Evolutionary conservation across 35 echinoderm and acorn worm species (phyloP), one percentile per base, ranked within the genome.

Genomic region (Chiridota heheva): DNA sequence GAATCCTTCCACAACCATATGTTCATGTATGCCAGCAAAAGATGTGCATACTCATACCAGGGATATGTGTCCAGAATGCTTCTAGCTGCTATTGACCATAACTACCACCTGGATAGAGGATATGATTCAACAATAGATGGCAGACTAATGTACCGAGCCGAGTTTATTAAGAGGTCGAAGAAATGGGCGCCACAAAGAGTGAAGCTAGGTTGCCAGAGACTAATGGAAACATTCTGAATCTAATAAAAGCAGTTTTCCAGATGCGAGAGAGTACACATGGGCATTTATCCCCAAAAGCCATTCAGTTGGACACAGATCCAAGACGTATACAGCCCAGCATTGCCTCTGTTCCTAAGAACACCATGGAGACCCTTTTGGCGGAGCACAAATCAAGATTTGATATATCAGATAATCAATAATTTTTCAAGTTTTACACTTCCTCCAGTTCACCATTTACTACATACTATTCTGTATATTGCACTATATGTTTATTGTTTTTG

Each of bases 41-140:
- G 66, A 15, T 71, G 13, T 36, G 7, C 44, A 30, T 83, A 16
- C 13, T 32, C 8, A 0, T 72, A 20, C 17, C 8, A 17, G 3
- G 65, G 81, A 0, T 71, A 83, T 41, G 30, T 16, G 1, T 56
- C 66, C 7, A 38, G 36, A 24, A 57, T 36, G 5, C 5, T 57
- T 5, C 5, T 83, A 47, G 81, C 81, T 7, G 66, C 49, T 7
- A 53, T 83, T 6, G 81, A 83, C 42, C 45, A 40, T 33, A 83
- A 83, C 20, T 33, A 57, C 25, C 81, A 83, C 30, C 15, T 38
- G 20, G 81, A 72, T 0, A 27, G 81, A 36, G 6, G 5, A 10
- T 68, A 68, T 68, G 64, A 1, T 33, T 10, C 5, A 5, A 68
- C 64, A 33, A 37, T n/a, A 35, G 64, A 68, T 68, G 64, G 64